These are phyloP conservation scores for Anseranas semipalmata DNA, from an alignment of 2,113 vertebrate genomes.

Conservation along the genomic window DNA sequence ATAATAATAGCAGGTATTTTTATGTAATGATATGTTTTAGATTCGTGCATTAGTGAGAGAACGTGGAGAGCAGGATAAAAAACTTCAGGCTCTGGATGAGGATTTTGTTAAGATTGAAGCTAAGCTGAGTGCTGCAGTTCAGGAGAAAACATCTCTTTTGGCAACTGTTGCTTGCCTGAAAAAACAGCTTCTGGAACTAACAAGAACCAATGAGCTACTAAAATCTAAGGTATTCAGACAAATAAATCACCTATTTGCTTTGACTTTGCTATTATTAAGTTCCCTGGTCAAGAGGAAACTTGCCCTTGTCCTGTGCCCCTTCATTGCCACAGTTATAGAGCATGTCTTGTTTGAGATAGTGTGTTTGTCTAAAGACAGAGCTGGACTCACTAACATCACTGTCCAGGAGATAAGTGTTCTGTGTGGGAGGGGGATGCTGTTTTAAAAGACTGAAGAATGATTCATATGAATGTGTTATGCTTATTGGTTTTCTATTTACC, in stretches of 20 bases:
- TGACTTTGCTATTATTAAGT: not conserved
- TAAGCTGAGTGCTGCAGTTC: constrained; percentile 82
- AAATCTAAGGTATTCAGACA: constrained; percentile 87
- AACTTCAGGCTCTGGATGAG: constrained; percentile 81
- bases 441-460: not conserved
- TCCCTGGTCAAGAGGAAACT: not conserved
- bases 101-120: constrained; percentile 87
- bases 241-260: accelerated
- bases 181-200: constrained; percentile 87
- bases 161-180: constrained; percentile 86
- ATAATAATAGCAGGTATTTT: too few relatives aligned
- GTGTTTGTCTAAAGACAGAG: not conserved
- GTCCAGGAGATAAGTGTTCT: not conserved
- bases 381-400: accelerated
- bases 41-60: constrained; percentile 88
- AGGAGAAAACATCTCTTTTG: constrained; percentile 87
- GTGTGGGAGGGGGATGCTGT: accelerated
- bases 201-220: constrained; percentile 87
- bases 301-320: not conserved
- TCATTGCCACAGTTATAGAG: not conserved
- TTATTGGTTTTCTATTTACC: not conserved
- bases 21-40: too few relatives aligned
- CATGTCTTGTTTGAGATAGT: not conserved
- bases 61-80: constrained; percentile 86
- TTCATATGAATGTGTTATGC: not conserved